These are phyloP conservation scores for Erynnis tages DNA, from an alignment of 2,888 invertebrate species.

Conservation along the genomic window DNA sequence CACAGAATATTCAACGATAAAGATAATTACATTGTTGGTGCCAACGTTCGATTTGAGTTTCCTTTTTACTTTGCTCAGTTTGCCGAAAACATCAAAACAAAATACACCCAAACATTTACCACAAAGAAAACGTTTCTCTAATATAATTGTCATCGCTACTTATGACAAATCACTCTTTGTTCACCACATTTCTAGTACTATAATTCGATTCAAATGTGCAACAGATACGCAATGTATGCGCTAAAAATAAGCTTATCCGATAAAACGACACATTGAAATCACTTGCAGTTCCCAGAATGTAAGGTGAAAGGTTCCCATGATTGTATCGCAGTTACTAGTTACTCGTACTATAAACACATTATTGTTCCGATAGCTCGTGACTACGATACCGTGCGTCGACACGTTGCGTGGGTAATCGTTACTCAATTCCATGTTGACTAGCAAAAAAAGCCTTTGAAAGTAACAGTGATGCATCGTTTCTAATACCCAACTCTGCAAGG, in stretches of 20 bases:
- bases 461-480: constrained; percentile 58
- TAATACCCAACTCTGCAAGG: constrained; percentile 40
- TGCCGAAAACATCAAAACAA: not conserved
- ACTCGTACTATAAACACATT: constrained; percentile 27
- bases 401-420: constrained; percentile 60
- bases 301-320: constrained; percentile 60
- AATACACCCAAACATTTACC: not conserved
- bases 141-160: not conserved
- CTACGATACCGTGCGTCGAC: constrained; percentile 44
- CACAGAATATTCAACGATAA: not conserved
- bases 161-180: not conserved
- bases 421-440: constrained; percentile 46
- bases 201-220: constrained; percentile 1
- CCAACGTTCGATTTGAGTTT: not conserved
- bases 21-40: not conserved
- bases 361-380: constrained; percentile 41
- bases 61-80: not conserved
- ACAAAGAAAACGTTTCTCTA: not conserved
- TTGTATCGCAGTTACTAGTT: constrained; percentile 41
- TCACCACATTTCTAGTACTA: not conserved
- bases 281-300: constrained; percentile 46
- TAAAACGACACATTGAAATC: constrained; percentile 32
- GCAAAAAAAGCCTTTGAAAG: constrained; percentile 61
- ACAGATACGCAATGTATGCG: constrained; percentile 3
- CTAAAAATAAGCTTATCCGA: constrained; percentile 30